Evolutionary conservation across 2,113 vertebrate genomes (phyloP).

Genomic region (Syrmaticus mikado): DNA sequence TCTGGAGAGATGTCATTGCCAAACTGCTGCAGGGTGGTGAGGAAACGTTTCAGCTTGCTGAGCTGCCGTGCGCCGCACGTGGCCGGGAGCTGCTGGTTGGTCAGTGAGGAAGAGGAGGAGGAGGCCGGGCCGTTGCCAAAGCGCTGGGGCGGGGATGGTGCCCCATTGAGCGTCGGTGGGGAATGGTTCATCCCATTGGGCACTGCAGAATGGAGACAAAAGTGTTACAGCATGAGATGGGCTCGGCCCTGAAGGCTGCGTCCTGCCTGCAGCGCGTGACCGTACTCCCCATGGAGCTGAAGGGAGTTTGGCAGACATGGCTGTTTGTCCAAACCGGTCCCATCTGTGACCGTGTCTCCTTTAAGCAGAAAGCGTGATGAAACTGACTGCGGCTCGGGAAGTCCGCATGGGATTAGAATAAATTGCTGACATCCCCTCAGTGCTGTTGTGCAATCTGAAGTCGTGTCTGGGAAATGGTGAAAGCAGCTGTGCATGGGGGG

Average conservation of each 20-base stretch:
- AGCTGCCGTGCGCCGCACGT: conserved; percentile 97
- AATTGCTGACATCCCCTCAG: not conserved
- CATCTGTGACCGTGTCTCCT: not conserved
- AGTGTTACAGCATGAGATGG: rapidly evolving
- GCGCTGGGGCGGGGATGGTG: conserved; percentile 94
- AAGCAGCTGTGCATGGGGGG: conserved; percentile 24
- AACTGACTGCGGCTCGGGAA: conserved; percentile 9
- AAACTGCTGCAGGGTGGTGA: conserved; percentile 98
- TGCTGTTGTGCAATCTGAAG: not conserved
- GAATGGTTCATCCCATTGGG: conserved; percentile 97
- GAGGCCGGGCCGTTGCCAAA: conserved; percentile 96
- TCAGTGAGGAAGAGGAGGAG: conserved; percentile 94
- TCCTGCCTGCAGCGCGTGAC: not conserved
- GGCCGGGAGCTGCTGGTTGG: conserved; percentile 96
- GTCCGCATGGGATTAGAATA: not conserved
- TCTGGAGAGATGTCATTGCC: conserved; percentile 98
- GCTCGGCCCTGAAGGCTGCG: rapidly evolving
- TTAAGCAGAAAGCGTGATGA: not conserved
- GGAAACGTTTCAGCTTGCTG: conserved; percentile 98
- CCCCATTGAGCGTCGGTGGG: conserved; percentile 92
- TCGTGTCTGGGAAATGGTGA: not conserved
- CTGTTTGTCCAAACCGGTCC: conserved; percentile 14
- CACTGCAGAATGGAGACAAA: conserved; percentile 78
- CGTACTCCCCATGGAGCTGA: not conserved
- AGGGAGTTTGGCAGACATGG: not conserved